Evolutionary conservation across 2,113 vertebrate species (phyloP).

Genomic region (Dissostichus mawsoni): DNA sequence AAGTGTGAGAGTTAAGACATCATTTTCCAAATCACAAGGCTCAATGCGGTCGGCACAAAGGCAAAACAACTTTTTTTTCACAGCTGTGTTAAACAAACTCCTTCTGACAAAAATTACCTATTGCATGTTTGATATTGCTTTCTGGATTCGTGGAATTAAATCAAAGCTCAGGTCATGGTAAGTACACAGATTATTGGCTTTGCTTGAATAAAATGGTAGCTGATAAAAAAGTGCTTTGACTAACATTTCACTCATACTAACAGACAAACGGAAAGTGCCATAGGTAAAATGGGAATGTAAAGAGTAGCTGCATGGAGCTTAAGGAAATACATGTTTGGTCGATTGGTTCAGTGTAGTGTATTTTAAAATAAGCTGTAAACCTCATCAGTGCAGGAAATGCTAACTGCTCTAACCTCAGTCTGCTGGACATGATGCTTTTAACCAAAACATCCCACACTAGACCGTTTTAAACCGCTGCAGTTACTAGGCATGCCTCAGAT

Average conservation of each 20-base stretch:
- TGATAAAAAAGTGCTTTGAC: constrained; percentile 50
- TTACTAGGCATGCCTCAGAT: background rate
- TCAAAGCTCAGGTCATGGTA: constrained; percentile 41
- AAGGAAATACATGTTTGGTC: constrained; percentile 1
- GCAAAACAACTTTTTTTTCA: constrained; percentile 28
- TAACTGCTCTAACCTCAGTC: background rate
- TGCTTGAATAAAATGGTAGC: constrained; percentile 26
- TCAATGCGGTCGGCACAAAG: constrained; percentile 25
- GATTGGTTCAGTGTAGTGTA: constrained; percentile 45
- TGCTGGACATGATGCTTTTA: background rate
- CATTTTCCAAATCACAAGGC: constrained; percentile 22
- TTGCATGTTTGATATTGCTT: constrained; percentile 64
- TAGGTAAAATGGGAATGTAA: constrained; percentile 55
- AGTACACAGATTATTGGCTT: constrained; percentile 42
- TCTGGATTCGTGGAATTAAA: constrained; percentile 40
- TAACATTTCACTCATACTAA: constrained; percentile 11
- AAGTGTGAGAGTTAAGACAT: constrained; percentile 59
- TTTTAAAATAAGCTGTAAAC: constrained; percentile 19
- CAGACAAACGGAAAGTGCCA: constrained; percentile 42
- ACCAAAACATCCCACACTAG: constrained; percentile 1
- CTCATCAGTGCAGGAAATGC: constrained; percentile 10
- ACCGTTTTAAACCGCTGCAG: constrained; percentile 28
- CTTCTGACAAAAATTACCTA: constrained; percentile 21
- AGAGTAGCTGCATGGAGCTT: constrained; percentile 44
- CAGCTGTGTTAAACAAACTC: constrained; percentile 29